Conservation (phyloP, 2,113 vertebrate genomes). For the Scartelaos histophorus region DNA sequence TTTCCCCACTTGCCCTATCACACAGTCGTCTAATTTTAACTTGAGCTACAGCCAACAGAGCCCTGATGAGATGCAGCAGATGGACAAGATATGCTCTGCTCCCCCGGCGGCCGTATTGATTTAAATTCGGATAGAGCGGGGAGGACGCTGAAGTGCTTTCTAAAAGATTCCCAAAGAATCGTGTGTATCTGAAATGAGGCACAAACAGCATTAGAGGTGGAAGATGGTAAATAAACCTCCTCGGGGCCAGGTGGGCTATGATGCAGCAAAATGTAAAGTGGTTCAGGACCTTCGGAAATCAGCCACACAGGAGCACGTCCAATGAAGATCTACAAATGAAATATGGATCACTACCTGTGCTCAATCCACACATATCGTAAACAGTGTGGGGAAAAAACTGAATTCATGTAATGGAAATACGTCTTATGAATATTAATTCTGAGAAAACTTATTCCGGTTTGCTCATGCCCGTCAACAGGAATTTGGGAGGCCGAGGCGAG, state of each 20-base stretch:
- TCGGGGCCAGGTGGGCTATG: constrained; percentile 10
- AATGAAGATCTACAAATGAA: constrained; percentile 40
- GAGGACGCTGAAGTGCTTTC: constrained; percentile 9
- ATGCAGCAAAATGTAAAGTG: constrained; percentile 55
- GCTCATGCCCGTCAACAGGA: too few relatives aligned
- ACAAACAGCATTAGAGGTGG: neutral
- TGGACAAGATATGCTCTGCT: constrained; percentile 52
- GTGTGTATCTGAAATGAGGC: constrained; percentile 24
- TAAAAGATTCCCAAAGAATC: neutral
- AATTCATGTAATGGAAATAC: too few relatives aligned
- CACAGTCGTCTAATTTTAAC: constrained; percentile 62
- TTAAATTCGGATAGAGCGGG: constrained; percentile 49
- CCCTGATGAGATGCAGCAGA: constrained; percentile 62
- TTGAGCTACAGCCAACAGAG: constrained; percentile 48
- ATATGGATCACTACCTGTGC: constrained; percentile 45
- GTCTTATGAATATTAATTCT: too few relatives aligned
- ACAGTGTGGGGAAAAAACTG: too few relatives aligned
- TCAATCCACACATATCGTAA: constrained; percentile 29
- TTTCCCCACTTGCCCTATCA: constrained; percentile 17
- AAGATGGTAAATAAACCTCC: constrained; percentile 15
- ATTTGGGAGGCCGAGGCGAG: too few relatives aligned
- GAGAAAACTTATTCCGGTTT: too few relatives aligned
- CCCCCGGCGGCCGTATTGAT: constrained; percentile 53
- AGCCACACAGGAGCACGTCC: constrained; percentile 8
- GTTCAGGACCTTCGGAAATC: constrained; percentile 17